These are phyloP conservation scores for Drosophila longiperda DNA, from an alignment of 2,888 invertebrate genomes.

Conservation along the genomic window DNA sequence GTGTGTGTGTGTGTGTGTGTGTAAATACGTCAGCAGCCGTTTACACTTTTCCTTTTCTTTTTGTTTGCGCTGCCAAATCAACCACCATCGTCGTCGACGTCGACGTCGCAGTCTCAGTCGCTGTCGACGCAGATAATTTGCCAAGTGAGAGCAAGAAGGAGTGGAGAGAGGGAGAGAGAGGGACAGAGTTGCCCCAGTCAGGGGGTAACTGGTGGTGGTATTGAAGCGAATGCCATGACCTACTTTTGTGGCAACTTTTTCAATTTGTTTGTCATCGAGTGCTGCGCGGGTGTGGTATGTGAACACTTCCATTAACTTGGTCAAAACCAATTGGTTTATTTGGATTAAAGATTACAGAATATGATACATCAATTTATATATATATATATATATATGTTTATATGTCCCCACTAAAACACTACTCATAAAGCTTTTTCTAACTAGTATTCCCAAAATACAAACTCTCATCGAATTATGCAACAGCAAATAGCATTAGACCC, in stretches of 20 bases:
- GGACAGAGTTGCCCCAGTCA: slow-evolving; percentile 2
- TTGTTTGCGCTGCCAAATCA: slow-evolving; percentile 69
- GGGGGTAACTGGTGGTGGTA: slow-evolving; percentile 18
- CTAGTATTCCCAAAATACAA: slow-evolving; percentile 25
- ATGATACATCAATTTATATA: slow-evolving; percentile 32
- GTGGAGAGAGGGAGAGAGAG: background rate
- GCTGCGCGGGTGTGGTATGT: slow-evolving; percentile 16
- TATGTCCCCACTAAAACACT: slow-evolving; percentile 48
- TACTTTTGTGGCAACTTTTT: slow-evolving; percentile 72
- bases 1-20: slow-evolving; percentile 5
- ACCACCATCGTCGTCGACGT: slow-evolving; percentile 54
- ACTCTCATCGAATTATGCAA: slow-evolving; percentile 35
- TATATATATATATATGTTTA: slow-evolving; percentile 28
- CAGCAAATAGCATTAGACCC: slow-evolving; percentile 52
- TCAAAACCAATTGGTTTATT: slow-evolving; percentile 67
- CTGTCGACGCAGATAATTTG: slow-evolving; percentile 72
- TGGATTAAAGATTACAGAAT: slow-evolving; percentile 61
- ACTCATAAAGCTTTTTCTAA: slow-evolving; percentile 66
- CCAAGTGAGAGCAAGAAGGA: slow-evolving; percentile 53
- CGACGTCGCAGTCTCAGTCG: slow-evolving; percentile 17
- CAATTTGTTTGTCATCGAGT: slow-evolving; percentile 68
- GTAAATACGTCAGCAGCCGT: slow-evolving; percentile 72
- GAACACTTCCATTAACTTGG: slow-evolving; percentile 31
- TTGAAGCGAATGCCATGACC: slow-evolving; percentile 66
- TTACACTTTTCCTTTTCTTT: slow-evolving; percentile 51